Conservation (phyloP, 2,888 invertebrate genomes). For the Danaus chrysippus region DNA sequence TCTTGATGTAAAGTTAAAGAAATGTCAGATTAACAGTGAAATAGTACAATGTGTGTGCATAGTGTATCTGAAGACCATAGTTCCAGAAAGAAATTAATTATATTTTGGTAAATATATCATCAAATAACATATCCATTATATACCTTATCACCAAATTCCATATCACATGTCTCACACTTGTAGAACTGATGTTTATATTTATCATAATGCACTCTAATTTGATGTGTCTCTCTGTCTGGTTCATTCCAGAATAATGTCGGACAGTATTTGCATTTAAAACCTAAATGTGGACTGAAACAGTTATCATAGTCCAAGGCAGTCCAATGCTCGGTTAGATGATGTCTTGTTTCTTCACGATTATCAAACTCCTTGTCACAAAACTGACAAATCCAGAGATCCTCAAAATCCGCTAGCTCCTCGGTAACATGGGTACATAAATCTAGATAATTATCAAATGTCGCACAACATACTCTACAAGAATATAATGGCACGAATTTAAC, state of each 20-base stretch:
- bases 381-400: constrained; percentile 72
- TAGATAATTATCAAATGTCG: constrained; percentile 53
- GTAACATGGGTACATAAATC: constrained; percentile 55
- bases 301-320: constrained; percentile 56
- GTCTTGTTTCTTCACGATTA: constrained; percentile 52
- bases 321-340: constrained; percentile 61
- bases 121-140: constrained; percentile 7
- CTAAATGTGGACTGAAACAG: constrained; percentile 71
- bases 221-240: constrained; percentile 66
- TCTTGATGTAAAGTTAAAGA: too few species aligned
- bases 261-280: constrained; percentile 72
- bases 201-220: constrained; percentile 56
- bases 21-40: too few species aligned
- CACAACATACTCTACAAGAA: constrained; percentile 64
- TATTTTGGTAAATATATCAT: too few species aligned
- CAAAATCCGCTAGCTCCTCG: constrained; percentile 61
- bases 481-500: constrained; percentile 55
- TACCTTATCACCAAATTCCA: constrained; percentile 72
- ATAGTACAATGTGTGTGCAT: too few species aligned
- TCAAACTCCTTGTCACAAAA: constrained; percentile 74
- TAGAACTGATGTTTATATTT: constrained; percentile 61
- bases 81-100: too few species aligned
- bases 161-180: constrained; percentile 59
- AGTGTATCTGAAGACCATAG: too few species aligned
- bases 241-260: constrained; percentile 74